phyloP scores from a whole-genome alignment of 2,888 invertebrate genomes.

The Pocota personata region DNA sequence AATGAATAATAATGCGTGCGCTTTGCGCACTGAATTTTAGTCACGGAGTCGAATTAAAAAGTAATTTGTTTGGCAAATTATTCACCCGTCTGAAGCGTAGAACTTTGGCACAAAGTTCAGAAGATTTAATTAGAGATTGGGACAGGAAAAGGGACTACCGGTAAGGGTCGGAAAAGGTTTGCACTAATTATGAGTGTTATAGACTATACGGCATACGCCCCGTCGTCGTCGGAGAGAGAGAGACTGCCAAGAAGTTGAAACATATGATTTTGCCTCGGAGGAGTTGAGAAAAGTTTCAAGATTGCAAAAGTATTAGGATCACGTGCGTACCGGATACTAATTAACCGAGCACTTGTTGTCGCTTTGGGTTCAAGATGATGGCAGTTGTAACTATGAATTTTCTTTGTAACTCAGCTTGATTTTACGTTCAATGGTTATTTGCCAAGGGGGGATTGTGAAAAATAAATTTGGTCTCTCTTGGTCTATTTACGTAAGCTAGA shows the following conservation, averaged over 20 bases:
- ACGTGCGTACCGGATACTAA: conserved; percentile 46
- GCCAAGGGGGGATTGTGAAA: no score
- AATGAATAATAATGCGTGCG: conserved; percentile 73
- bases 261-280: conserved; percentile 1
- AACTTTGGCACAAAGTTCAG: conserved; percentile 59
- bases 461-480: no score
- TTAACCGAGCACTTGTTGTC: conserved; percentile 47
- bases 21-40: conserved; percentile 60
- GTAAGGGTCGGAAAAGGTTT: conserved; percentile 22
- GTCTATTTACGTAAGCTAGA: no score
- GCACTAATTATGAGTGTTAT: conserved; percentile 48
- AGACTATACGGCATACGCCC: conserved; percentile 14
- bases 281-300: conserved; percentile 5
- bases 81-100: conserved; percentile 12
- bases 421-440: background rate
- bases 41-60: conserved; percentile 71
- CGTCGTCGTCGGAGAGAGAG: background rate
- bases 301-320: conserved; percentile 25
- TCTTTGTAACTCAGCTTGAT: background rate
- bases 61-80: conserved; percentile 64
- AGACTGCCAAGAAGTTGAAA: background rate
- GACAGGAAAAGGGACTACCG: background rate
- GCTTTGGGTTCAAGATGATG: background rate
- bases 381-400: background rate
- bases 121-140: conserved; percentile 69